Conservation (phyloP, 2,797 vertebrate genomes). For the Myotis findleyi region DNA sequence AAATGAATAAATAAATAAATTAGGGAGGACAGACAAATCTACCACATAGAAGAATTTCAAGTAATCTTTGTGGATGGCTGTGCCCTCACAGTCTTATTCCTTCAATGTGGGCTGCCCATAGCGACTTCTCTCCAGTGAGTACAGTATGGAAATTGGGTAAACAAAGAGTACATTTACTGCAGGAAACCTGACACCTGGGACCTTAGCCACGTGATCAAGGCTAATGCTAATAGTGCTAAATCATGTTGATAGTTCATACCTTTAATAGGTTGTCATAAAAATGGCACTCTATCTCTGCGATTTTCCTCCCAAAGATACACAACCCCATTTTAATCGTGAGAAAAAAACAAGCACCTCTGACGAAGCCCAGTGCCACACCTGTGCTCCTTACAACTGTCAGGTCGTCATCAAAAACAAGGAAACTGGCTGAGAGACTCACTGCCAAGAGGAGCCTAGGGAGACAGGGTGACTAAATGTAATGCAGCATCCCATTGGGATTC, state of each 20-base stretch:
- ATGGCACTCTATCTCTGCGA: neutral
- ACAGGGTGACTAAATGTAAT: neutral
- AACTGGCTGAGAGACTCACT: neutral
- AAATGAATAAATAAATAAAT: neutral
- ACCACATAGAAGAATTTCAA: neutral
- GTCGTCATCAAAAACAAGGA: neutral
- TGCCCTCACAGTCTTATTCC: neutral
- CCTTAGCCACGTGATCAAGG: neutral
- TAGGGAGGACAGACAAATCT: neutral
- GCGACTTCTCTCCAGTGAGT: neutral
- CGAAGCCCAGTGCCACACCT: neutral
- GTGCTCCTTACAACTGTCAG: neutral
- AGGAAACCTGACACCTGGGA: neutral
- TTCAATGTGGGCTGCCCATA: neutral
- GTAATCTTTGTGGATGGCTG: neutral
- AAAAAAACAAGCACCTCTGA: neutral
- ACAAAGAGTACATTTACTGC: neutral
- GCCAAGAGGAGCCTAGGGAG: neutral
- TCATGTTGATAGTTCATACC: neutral
- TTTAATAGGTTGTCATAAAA: neutral
- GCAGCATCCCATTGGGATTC: neutral
- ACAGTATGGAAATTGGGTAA: neutral
- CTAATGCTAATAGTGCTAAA: neutral
- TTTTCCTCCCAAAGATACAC: neutral
- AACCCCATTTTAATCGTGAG: neutral